These are phyloP conservation scores for Dasypolia templi DNA, from an alignment of 2,888 invertebrate genomes.

Conservation along the genomic window DNA sequence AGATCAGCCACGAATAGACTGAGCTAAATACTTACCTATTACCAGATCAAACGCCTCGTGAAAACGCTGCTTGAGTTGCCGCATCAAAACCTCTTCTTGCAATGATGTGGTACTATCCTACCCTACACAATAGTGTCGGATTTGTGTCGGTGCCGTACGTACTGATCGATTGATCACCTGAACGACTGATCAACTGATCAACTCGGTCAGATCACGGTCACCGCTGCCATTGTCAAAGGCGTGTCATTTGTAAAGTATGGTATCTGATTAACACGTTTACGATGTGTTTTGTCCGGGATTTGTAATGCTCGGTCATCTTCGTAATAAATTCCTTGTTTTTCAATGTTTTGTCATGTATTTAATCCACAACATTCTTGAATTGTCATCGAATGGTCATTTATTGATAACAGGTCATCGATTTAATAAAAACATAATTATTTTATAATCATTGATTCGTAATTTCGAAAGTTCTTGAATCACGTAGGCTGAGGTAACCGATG, in stretches of 20 bases:
- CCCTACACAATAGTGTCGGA: constrained; percentile 54
- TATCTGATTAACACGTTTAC: constrained; percentile 8
- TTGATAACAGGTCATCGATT: not conserved
- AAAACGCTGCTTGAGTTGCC: constrained; percentile 9
- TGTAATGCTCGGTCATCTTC: not conserved
- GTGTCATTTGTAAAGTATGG: constrained; percentile 27
- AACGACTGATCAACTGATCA: constrained; percentile 35
- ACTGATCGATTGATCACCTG: constrained; percentile 43
- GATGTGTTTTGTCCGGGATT: not conserved
- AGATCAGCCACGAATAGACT: not conserved
- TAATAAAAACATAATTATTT: constrained; percentile 13
- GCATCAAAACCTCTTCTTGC: constrained; percentile 19
- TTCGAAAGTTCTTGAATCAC: not conserved
- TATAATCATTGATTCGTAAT: not conserved
- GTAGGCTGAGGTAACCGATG: too few species aligned
- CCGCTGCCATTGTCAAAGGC: constrained; percentile 41
- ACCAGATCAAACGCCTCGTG: too few species aligned
- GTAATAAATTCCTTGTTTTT: not conserved
- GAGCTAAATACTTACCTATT: not conserved
- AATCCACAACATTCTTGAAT: not conserved
- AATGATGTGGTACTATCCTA: constrained; percentile 7
- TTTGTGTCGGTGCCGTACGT: constrained; percentile 54
- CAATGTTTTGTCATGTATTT: constrained; percentile 5
- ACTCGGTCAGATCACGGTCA: constrained; percentile 57
- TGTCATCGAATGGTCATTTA: not conserved